Evolutionary conservation across 2,888 invertebrate species (phyloP), one percentile per base, ranked within the genome.

Genomic region (Drosophila peninsularis): DNA sequence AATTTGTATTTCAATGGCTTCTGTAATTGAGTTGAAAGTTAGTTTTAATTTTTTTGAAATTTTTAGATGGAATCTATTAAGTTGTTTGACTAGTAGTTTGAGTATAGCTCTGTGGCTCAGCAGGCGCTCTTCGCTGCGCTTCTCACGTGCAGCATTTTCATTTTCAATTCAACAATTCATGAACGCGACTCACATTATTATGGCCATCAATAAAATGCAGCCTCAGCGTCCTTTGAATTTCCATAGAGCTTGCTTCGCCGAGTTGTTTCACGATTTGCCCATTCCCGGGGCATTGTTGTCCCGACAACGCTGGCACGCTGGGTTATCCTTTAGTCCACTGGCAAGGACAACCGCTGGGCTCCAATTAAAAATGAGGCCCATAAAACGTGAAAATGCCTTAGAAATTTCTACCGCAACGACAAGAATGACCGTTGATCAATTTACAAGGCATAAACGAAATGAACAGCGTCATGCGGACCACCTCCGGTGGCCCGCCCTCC

Each of bases 1-100:
- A 73, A 72, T 80, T 85, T 71, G 58, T 62, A 45, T 88, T 85
- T 80, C 49, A 82, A 80, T 82, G 54, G 70, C 64, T 62, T 62
- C 78, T 65, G 72, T 86, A 75, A 82, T 78, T 71, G 78, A 86
- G 72, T 80, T 78, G 69, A 86, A 70, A 83, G 77, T 82, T 81
- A 66, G 68, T 67, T 82, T 69, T 74, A 65, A 72, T 71, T 71
- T 71, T 70, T 27, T 5, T n/a, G 21, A 4, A 30, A 36, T 49
- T 53, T 42, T 53, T 19, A 21, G 2, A 32, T 49, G 41, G 19
- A 53, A 39, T 71, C 75, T 11, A 9, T 11, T n/a, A 37, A 14
- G 19, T 30, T 24, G n/a, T 39, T 54, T 5, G 21, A 42, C 21
- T 44, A 27, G 21, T 39, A 30, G 30, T 49, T 27, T 6, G 34